Percentiles rank a stretch among this genome's conserved stretches.
Evolutionary conservation across 2,888 invertebrate species (phyloP).

Genomic region (Drosophila melanocephala): DNA sequence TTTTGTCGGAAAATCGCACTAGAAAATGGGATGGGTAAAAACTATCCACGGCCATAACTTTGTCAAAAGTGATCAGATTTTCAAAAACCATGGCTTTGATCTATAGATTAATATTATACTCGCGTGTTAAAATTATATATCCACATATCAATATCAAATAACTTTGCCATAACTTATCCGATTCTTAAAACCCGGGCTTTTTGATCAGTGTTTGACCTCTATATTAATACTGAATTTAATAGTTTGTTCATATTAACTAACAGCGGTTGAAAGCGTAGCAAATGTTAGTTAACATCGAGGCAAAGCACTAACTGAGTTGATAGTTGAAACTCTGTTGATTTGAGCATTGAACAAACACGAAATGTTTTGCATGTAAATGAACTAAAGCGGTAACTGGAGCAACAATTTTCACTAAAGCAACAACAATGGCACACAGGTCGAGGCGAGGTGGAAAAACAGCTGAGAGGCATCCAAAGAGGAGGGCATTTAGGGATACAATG

Average conservation of each 20-base stretch:
- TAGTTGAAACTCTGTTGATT: constrained; percentile 1
- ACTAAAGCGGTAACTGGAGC: constrained; percentile 48
- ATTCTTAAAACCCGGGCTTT: background rate
- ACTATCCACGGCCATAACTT: background rate
- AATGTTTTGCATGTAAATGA: constrained; percentile 47
- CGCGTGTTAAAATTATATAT: background rate
- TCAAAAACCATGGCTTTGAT: background rate
- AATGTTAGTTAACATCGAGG: constrained; percentile 23
- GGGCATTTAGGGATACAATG: background rate
- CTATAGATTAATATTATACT: accelerated
- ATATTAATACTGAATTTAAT: background rate
- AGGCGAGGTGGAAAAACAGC: constrained; percentile 50
- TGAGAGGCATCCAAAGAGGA: constrained; percentile 7
- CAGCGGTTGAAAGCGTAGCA: background rate
- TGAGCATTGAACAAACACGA: constrained; percentile 16
- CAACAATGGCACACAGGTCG: constrained; percentile 51
- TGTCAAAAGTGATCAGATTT: background rate
- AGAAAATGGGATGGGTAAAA: background rate
- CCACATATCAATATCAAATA: background rate
- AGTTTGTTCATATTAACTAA: background rate
- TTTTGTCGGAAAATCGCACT: background rate
- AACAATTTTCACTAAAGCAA: constrained; percentile 44
- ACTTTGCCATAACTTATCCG: background rate
- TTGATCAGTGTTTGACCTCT: background rate
- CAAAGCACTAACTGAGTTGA: constrained; percentile 2